Evolutionary conservation across 2,113 vertebrate genomes (phyloP), one percentile per base, ranked within the genome.

Genomic region (Pantherophis guttatus): DNA sequence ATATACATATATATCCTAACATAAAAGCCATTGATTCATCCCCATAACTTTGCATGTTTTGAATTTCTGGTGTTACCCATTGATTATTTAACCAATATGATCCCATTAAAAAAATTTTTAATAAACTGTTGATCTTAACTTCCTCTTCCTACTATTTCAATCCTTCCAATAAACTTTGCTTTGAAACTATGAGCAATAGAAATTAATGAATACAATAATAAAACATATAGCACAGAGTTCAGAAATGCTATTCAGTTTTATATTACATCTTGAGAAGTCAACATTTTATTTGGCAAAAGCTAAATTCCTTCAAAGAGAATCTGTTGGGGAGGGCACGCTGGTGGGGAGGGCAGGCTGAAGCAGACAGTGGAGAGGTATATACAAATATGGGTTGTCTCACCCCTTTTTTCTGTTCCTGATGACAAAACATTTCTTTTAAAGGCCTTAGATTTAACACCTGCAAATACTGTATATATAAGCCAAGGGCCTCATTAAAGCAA

Each of bases 131-230:
- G 87, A 95, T 95, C 92, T 81, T 94, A 50, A 95, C 29, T 90
- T 94, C 94, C 91, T 5, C 62, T 95, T 95, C 95, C 94, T 95
- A 96, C 95, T 95, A 95, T 48, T 96, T 95, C 93, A 91, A 92
- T 92, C 94, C 92, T 95, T 94, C 94, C 94, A 65, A 96, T 94
- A 92, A 91, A 93, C 90, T 93, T 90, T 92, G 87, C 91, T 93
- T 93, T 53, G 93, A 94, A 85, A 90, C 94, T 96, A 94, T 23
- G 8, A 65, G 58, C 93, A 5, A 24, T 65, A 53, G 33, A 90
- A 53, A 13, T 44, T 62, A 90, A 33, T 86, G 26, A 39, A 65
- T 17, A 29, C 59, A 26, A 90, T 90, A n/a, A 95, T 89, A 94
- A 58, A n/a, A 15, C 23, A 93, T 86, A 92, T 90, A 85, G 92